These are phyloP conservation scores for Scaptomyza hsui DNA, from an alignment of 1,140 invertebrate genomes.

Conservation along the genomic window DNA sequence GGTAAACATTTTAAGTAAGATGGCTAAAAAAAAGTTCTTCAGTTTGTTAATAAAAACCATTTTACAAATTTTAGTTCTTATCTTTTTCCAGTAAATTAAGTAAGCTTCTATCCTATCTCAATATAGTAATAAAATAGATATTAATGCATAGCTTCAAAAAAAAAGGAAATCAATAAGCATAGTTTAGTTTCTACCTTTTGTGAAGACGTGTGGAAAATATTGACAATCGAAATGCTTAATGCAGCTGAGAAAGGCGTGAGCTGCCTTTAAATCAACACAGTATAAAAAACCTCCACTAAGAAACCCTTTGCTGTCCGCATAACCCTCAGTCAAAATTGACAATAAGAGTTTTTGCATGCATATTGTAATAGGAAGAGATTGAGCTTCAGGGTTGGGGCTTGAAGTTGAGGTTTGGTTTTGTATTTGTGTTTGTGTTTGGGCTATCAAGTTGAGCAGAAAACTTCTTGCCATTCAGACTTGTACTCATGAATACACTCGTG, in stretches of 20 bases:
- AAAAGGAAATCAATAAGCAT: constrained; percentile 51
- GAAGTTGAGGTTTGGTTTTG: background rate
- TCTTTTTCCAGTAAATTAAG: background rate
- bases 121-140: constrained; percentile 2
- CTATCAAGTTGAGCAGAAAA: constrained; percentile 82
- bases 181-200: constrained; percentile 62
- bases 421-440: constrained; percentile 28
- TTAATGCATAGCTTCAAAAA: constrained; percentile 7
- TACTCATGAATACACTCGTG: constrained; percentile 24
- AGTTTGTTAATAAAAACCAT: no score
- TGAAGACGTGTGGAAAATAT: constrained; percentile 79
- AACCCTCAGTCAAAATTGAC: constrained; percentile 50
- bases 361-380: constrained; percentile 23
- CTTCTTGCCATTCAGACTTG: constrained; percentile 65
- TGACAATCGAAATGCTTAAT: constrained; percentile 46
- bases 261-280: constrained; percentile 65
- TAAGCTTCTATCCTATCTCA: background rate
- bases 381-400: constrained; percentile 3
- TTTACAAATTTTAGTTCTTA: no score
- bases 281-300: background rate
- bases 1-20: no score
- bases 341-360: constrained; percentile 67
- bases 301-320: constrained; percentile 15
- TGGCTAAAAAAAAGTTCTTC: no score
- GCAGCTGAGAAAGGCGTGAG: constrained; percentile 59